Base-by-base conservation (phyloP, 2,888 invertebrate genomes). In the Caenorhabditis afra region DNA sequence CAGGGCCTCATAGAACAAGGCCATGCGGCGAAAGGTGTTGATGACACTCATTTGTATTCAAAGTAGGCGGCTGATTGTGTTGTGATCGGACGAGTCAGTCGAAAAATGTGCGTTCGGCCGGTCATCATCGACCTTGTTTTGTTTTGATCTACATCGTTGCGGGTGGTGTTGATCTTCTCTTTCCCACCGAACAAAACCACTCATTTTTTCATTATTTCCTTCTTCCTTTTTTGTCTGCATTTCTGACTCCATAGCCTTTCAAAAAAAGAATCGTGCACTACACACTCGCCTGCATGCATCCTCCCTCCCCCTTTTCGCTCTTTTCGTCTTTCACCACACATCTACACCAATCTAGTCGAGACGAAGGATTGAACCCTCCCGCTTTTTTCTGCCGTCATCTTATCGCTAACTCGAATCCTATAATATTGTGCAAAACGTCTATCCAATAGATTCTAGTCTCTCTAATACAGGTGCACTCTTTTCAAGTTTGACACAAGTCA, bases 401-500 rank as follows among this genome's bases (percentile, higher is more conserved):
- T 29, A 29, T 29, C 29, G 29, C 29, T 29, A n/a, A n/a, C n/a
- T n/a, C n/a, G n/a, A n/a, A n/a, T n/a, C n/a, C n/a, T n/a, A n/a
- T n/a, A n/a, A n/a, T n/a, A n/a, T n/a, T n/a, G n/a, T n/a, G n/a
- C n/a, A n/a, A n/a, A n/a, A n/a, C n/a, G n/a, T n/a, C n/a, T 29
- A 64, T 57, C 57, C 39, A 58, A 49, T 39, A 49, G 49, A 66
- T 8, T 57, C 39, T 66, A 66, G 66, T 66, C 37, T 14, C 29
- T 55, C 29, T 23, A n/a, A 7, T 29, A 29, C 29, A 29, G 29
- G 29, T 29, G 29, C 7, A 29, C 29, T 29, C 29, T 29, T n/a
- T n/a, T 29, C 29, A 29, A 29, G 29, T 11, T 16, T 55, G 35
- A 58, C 67, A 67, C 67, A 67, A 67, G 50, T 35, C 67, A 67